A percentile compares a stretch with the other conserved stretches of the same genome.
Evolutionary conservation across 2,113 vertebrate species (phyloP).

Genomic region (Rhabdomys dilectus): DNA sequence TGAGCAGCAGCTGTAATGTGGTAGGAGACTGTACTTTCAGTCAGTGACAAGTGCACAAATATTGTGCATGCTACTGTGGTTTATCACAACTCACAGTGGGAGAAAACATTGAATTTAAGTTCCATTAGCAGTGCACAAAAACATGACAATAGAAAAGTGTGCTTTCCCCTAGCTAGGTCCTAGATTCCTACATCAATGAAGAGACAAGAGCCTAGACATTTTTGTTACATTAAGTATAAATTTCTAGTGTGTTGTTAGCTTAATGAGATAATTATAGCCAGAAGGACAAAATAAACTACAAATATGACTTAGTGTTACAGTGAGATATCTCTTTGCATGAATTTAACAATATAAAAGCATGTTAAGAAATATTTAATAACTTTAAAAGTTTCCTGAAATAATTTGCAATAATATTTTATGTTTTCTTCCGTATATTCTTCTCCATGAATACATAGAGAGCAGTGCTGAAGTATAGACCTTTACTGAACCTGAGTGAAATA

Average conservation of each 20-base stretch:
- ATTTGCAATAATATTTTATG: background rate
- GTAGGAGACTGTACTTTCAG: background rate
- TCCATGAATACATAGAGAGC: background rate
- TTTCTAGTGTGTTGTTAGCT: background rate
- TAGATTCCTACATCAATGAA: background rate
- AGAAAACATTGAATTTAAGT: background rate
- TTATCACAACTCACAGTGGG: background rate
- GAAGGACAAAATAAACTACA: background rate
- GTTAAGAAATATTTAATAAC: background rate
- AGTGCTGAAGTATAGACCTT: background rate
- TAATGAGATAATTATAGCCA: background rate
- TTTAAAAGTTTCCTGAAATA: background rate
- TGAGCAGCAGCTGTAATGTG: background rate
- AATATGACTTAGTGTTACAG: background rate
- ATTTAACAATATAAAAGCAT: background rate
- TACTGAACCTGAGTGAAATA: background rate
- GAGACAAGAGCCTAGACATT: background rate
- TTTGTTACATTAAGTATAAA: background rate
- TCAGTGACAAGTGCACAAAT: background rate
- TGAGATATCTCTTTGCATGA: background rate
- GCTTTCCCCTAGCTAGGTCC: background rate
- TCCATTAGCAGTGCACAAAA: background rate
- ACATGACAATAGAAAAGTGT: background rate
- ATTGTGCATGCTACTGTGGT: background rate
- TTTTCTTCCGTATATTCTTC: background rate